phyloP scores from a whole-genome alignment of 2,113 vertebrate genomes.

The Paradoxurus hermaphroditus region DNA sequence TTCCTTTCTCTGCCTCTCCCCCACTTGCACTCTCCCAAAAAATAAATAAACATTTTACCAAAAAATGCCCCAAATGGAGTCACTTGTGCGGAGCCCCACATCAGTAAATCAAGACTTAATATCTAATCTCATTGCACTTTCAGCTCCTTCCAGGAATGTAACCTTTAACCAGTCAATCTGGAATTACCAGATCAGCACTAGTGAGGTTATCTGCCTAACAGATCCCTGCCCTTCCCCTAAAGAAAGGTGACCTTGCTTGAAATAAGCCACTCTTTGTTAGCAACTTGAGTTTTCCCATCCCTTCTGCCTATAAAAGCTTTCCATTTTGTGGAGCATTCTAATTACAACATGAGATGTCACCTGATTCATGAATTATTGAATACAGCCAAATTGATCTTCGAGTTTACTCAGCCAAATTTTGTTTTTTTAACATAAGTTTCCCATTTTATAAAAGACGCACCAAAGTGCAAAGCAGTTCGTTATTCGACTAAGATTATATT shows the following conservation, averaged over 20 bases:
- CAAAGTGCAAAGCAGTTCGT: neutral
- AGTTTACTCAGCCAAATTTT: neutral
- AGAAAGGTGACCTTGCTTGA: neutral
- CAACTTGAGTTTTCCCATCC: neutral
- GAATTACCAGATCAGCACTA: neutral
- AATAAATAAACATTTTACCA: too few relatives aligned
- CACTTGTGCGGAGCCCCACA: neutral
- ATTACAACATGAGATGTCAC: neutral
- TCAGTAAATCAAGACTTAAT: neutral
- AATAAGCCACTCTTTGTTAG: too few relatives aligned
- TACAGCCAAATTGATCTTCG: neutral
- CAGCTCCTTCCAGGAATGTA: neutral
- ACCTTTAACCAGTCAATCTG: neutral
- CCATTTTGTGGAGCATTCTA: neutral
- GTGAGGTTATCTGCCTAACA: neutral
- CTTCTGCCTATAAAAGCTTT: neutral
- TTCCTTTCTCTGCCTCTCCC: too few relatives aligned
- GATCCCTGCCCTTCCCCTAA: neutral
- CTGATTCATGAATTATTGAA: neutral
- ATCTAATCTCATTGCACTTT: neutral
- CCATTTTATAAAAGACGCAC: neutral
- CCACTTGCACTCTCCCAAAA: too few relatives aligned
- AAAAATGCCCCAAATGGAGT: neutral
- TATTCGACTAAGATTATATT: neutral
- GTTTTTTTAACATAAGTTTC: neutral